phyloP scores from a whole-genome alignment of 2,113 vertebrate species.

The Mystacornis crossleyi region DNA sequence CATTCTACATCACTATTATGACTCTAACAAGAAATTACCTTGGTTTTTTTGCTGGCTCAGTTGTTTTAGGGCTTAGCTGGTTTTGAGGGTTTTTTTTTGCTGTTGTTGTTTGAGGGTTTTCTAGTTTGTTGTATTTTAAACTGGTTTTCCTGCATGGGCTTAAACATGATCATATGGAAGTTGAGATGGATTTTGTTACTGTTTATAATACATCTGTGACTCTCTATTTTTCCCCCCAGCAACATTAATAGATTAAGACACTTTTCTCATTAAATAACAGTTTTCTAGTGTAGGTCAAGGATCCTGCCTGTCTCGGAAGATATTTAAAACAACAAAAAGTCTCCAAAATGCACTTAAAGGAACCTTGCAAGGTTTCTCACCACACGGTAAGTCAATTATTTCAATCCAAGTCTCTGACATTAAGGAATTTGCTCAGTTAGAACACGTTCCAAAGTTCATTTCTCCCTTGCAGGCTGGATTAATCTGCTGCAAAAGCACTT shows the following conservation, averaged over 20 bases:
- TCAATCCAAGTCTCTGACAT: background rate
- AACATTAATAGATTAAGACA: background rate
- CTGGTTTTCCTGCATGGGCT: background rate
- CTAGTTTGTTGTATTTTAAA: background rate
- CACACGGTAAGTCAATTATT: background rate
- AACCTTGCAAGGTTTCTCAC: background rate
- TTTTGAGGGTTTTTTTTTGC: background rate
- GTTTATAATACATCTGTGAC: background rate
- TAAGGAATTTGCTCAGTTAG: background rate
- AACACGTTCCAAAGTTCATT: background rate
- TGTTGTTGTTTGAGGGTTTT: background rate
- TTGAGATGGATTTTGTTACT: background rate
- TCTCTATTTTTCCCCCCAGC: background rate
- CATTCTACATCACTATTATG: background rate
- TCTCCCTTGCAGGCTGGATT: background rate
- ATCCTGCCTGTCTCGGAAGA: background rate
- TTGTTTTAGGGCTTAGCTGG: background rate
- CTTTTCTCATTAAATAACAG: background rate
- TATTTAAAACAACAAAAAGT: background rate
- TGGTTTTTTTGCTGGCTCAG: background rate
- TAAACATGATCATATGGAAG: background rate
- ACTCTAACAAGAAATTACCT: background rate
- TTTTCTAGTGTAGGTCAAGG: background rate
- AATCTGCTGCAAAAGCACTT: background rate
- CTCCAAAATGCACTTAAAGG: background rate